A percentile compares a stretch with the other conserved stretches of the same genome.
Conservation (phyloP, 2,888 invertebrate species). For the Mayetiola destructor region DNA sequence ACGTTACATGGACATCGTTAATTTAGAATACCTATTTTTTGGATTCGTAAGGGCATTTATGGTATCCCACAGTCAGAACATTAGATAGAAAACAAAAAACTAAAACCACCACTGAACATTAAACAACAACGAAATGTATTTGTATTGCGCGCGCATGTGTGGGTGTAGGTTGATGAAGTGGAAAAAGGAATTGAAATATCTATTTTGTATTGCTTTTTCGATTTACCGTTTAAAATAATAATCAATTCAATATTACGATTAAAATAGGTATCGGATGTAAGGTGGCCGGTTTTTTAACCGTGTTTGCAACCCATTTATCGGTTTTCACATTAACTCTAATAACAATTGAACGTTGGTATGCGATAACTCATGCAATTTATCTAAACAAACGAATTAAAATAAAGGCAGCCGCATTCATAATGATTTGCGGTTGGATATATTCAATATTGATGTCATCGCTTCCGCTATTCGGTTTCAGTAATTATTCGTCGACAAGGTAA, state of each 20-base stretch:
- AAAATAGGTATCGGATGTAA: conserved; percentile 58
- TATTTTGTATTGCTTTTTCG: background rate
- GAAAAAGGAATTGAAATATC: background rate
- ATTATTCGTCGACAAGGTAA: conserved; percentile 71
- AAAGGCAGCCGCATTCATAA: conserved; percentile 54
- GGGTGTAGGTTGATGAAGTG: no score
- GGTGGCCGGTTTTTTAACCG: conserved; percentile 74
- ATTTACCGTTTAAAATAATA: background rate
- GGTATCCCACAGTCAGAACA: no score
- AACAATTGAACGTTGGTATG: conserved; percentile 72
- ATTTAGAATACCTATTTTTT: no score
- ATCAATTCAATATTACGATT: background rate
- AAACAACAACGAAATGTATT: no score
- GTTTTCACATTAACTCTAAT: conserved; percentile 76
- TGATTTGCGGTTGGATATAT: conserved; percentile 67
- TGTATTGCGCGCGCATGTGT: no score
- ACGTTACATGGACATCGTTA: no score
- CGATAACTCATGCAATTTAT: conserved; percentile 70
- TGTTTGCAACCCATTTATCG: conserved; percentile 74
- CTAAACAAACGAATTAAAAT: conserved; percentile 65
- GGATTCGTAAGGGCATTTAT: no score
- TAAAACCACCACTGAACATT: no score
- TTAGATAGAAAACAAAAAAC: no score
- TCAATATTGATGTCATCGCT: conserved; percentile 61
- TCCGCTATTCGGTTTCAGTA: conserved; percentile 70